Conservation (phyloP, 2,113 vertebrate genomes). For the Podocnemis expansa region DNA sequence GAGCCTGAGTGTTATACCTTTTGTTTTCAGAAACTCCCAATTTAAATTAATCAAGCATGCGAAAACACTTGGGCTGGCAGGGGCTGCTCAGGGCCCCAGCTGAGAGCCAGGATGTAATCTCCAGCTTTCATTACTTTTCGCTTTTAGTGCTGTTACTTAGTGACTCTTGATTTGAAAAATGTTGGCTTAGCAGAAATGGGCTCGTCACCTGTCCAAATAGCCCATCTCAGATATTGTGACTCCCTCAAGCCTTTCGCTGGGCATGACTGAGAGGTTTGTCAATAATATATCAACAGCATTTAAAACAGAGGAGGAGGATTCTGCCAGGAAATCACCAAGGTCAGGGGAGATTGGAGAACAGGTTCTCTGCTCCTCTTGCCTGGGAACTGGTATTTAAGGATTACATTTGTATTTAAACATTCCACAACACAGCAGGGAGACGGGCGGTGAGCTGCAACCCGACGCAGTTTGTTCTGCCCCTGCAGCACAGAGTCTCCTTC, state of each 20-base stretch:
- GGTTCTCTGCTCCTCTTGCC: neutral
- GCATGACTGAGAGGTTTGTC: constrained; percentile 29
- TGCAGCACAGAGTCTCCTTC: neutral
- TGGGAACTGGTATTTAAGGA: neutral
- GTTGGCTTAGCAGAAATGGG: constrained; percentile 41
- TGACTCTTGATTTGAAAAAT: constrained; percentile 57
- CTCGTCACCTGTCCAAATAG: constrained; percentile 59
- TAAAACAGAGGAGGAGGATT: constrained; percentile 46
- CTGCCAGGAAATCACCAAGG: constrained; percentile 40
- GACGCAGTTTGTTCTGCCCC: neutral
- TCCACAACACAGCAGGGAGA: neutral
- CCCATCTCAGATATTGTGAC: neutral
- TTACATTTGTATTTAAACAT: neutral
- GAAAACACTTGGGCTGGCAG: constrained; percentile 5
- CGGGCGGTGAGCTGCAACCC: neutral
- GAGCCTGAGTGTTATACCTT: constrained; percentile 6
- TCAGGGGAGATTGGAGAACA: neutral
- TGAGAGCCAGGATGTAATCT: constrained; percentile 16
- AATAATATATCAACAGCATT: constrained; percentile 49
- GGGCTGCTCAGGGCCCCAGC: constrained; percentile 23
- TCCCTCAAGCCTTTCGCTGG: constrained; percentile 48
- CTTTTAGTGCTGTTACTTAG: constrained; percentile 16
- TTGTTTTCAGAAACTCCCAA: constrained; percentile 65
- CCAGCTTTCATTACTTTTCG: constrained; percentile 39
- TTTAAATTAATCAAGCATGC: constrained; percentile 50